Evolutionary conservation across 2,113 vertebrate genomes (phyloP), one percentile per base, ranked within the genome.

Genomic region (Elephas maximus): DNA sequence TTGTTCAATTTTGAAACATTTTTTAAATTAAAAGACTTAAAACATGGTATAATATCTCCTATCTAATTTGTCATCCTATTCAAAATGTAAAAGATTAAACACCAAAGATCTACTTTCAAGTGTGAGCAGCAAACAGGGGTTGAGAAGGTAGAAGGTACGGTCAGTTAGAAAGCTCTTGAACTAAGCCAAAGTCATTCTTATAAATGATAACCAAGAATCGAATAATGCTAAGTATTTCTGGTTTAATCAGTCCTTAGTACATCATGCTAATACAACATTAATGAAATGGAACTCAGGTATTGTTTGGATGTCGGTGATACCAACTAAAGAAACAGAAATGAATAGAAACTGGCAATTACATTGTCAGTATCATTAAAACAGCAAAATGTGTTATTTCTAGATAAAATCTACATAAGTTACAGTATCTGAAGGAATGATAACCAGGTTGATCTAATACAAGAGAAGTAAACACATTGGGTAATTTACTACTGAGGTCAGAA

Each of bases 161-260:
- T 90, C 44, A 65, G 44, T 65, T 90, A 73, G 20, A 71, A 93
- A 92, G 62, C 2, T 76, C 73, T 15, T 74, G 48, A 87, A 60
- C 44, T 73, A 81, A 87, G 41, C 6, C 89, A 45, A 96, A 86
- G 84, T 74, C 62, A 81, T 14, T 92, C 85, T 93, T 37, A 85
- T 60, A 76, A 94, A 88, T 12, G 20, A 23, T 20, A 93, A 88
- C 69, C 65, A 94, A 80, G 30, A 67, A 89, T 0, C 85, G 8
- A 94, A 85, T n/a, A 93, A 91, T 2, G 7, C 5, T 88, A 90
- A 88, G 14, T 76, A 76, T 48, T 84, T 84, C 76, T 90, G 79
- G 48, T 10, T 88, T 83, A 24, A 87, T 41, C 17, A 95, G 53
- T 84, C n/a, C n/a, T 84, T 77, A 82, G 5, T 60, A 94, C 10